Conservation (phyloP, 2,113 vertebrate genomes). For the Theristicus caerulescens region DNA sequence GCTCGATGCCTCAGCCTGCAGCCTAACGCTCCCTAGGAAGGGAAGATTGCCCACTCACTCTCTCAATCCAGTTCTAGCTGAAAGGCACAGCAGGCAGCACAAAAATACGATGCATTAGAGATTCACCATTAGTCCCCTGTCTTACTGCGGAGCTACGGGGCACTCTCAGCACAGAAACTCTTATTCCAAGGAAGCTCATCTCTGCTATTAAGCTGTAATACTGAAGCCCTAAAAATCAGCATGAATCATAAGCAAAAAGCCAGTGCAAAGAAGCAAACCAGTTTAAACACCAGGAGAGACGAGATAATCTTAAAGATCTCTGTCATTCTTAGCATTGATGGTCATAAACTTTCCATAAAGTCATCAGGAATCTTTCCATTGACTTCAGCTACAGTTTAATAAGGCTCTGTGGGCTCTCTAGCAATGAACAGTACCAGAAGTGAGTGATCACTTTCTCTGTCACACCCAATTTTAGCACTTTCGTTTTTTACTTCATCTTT, state of each 20-base stretch:
- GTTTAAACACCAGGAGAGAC: background rate
- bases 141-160: fast-evolving
- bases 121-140: background rate
- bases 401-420: background rate
- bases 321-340: background rate
- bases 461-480: background rate
- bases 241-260: background rate
- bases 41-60: background rate
- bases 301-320: background rate
- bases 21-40: background rate
- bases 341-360: background rate
- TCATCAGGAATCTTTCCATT: background rate
- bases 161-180: background rate
- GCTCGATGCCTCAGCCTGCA: background rate
- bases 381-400: background rate
- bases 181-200: background rate
- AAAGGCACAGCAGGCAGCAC: background rate
- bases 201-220: background rate
- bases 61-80: background rate
- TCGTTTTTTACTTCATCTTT: background rate
- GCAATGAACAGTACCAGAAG: background rate
- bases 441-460: background rate
- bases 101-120: background rate
- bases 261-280: background rate
- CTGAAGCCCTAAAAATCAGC: background rate